These are phyloP conservation scores for Lasioglossum malachurum DNA, from an alignment of 2,888 invertebrate genomes.

Conservation along the genomic window DNA sequence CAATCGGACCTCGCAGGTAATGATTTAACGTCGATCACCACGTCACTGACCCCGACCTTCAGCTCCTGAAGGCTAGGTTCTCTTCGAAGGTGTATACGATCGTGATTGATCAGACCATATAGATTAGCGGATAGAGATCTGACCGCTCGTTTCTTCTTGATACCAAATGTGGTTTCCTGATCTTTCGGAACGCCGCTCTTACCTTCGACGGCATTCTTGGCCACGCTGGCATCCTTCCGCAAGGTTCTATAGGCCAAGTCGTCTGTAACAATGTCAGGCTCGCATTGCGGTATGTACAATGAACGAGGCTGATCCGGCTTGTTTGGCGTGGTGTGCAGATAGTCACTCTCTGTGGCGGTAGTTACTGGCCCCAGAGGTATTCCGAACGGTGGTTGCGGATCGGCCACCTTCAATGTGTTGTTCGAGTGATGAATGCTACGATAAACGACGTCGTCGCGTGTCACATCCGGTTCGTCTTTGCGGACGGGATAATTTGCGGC, in stretches of 20 bases:
- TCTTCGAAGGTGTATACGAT: slow-evolving; percentile 59
- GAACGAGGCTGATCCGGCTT: slow-evolving; percentile 86
- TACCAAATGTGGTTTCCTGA: slow-evolving; percentile 73
- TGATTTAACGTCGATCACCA: slow-evolving; percentile 20
- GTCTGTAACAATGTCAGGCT: slow-evolving; percentile 94
- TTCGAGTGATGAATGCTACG: slow-evolving; percentile 93
- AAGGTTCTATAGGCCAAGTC: slow-evolving; percentile 94
- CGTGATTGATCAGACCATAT: slow-evolving; percentile 89
- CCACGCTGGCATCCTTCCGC: slow-evolving; percentile 89
- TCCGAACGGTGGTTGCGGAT: slow-evolving; percentile 96
- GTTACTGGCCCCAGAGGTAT: slow-evolving; percentile 95
- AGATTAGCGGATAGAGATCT: slow-evolving; percentile 94
- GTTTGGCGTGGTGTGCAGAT: slow-evolving; percentile 87
- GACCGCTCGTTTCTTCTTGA: slow-evolving; percentile 92
- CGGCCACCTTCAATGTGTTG: slow-evolving; percentile 88
- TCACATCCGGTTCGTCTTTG: slow-evolving; percentile 91
- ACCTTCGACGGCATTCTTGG: slow-evolving; percentile 48
- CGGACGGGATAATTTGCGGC: slow-evolving; percentile 68
- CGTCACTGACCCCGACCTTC: slow-evolving; percentile 41
- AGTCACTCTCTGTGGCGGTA: slow-evolving; percentile 93
- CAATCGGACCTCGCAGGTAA: slow-evolving; percentile 30
- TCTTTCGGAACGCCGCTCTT: slow-evolving; percentile 24
- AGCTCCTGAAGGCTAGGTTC: slow-evolving; percentile 53
- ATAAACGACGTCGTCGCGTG: slow-evolving; percentile 93
- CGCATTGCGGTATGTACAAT: slow-evolving; percentile 88